Conservation (phyloP, 2,113 vertebrate species). For the Synchiropus splendidus region DNA sequence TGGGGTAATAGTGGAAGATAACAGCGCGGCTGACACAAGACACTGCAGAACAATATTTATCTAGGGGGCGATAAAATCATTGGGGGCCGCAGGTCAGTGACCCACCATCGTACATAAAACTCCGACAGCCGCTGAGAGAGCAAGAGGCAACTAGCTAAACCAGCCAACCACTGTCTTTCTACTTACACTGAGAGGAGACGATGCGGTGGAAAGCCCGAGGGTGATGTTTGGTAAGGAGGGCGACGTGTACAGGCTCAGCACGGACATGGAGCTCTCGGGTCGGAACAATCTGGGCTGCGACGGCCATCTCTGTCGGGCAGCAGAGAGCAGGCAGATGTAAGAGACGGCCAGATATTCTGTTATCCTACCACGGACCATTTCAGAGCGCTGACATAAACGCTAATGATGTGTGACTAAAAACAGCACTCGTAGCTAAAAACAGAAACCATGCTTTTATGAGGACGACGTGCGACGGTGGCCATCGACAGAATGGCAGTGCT, state of each 20-base stretch:
- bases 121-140: constrained; percentile 36
- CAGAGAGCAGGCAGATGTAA: constrained; percentile 19
- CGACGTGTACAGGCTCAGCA: constrained; percentile 91
- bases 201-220: constrained; percentile 80
- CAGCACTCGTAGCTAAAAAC: constrained; percentile 12
- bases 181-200: constrained; percentile 85
- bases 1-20: constrained; percentile 61
- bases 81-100: constrained; percentile 51
- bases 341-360: constrained; percentile 26
- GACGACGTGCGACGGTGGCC: too few species aligned
- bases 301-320: constrained; percentile 76
- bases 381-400: constrained; percentile 31
- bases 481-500: too few species aligned
- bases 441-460: too few species aligned
- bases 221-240: constrained; percentile 96
- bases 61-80: constrained; percentile 63
- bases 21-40: constrained; percentile 55
- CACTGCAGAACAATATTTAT: constrained; percentile 66
- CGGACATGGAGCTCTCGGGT: constrained; percentile 84
- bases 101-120: constrained; percentile 34
- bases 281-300: constrained; percentile 84
- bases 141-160: constrained; percentile 8
- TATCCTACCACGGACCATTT: constrained; percentile 31
- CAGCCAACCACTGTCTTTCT: constrained; percentile 10
- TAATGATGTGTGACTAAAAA: constrained; percentile 40